phyloP scores from a whole-genome alignment of 2,888 invertebrate genomes.

The Liopterus haemorrhoidalis region DNA sequence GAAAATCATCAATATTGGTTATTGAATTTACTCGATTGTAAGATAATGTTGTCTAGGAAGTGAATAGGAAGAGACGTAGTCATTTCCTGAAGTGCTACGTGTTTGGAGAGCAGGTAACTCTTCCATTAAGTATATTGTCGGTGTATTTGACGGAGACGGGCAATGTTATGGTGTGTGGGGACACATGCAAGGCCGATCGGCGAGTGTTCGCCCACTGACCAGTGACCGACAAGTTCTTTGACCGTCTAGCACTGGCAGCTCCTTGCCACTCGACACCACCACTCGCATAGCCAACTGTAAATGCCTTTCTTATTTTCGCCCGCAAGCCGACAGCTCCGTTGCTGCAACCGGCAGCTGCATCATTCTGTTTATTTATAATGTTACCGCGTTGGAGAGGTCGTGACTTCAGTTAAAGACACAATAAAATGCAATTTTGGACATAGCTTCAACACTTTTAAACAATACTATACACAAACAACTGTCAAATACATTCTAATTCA shows the following conservation, averaged over 20 bases:
- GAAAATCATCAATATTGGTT: too few relatives aligned
- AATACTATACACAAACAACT: constrained; percentile 7
- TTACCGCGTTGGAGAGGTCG: constrained; percentile 12
- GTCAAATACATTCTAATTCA: too few relatives aligned
- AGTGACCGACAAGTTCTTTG: too few relatives aligned
- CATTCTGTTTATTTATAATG: constrained; percentile 15
- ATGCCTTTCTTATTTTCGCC: constrained; percentile 12
- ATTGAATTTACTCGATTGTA: too few relatives aligned
- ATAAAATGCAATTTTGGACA: constrained; percentile 4
- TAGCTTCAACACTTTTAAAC: neutral
- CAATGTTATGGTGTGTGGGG: neutral
- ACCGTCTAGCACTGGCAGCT: constrained; percentile 3
- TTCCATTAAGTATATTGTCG: too few relatives aligned
- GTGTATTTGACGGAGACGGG: too few relatives aligned
- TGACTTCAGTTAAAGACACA: constrained; percentile 8
- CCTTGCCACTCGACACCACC: constrained; percentile 1
- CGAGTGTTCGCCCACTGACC: neutral
- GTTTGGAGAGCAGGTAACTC: too few relatives aligned
- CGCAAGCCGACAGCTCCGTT: constrained; percentile 14
- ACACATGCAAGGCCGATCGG: neutral
- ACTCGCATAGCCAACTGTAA: constrained; percentile 2
- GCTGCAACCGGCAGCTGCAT: too few relatives aligned
- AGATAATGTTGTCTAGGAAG: too few relatives aligned
- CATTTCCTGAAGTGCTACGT: too few relatives aligned
- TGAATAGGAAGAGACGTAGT: too few relatives aligned